A percentile compares a stretch with the other conserved stretches of the same genome.
Evolutionary conservation across 2,113 vertebrate genomes (phyloP).

Genomic region (Phoenicopterus ruber): DNA sequence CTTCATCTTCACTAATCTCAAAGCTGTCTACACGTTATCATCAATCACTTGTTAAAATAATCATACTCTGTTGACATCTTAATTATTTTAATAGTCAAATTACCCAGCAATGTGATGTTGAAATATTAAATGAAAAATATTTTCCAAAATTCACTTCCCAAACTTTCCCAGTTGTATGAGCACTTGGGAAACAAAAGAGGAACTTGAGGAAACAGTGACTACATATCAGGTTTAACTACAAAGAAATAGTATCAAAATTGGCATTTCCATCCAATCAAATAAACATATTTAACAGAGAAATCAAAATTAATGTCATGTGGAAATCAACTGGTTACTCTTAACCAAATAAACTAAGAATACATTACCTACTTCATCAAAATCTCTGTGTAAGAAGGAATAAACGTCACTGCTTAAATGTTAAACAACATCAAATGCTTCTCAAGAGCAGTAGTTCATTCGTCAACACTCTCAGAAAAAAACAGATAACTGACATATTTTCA

Average conservation of each 20-base stretch:
- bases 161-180: background rate
- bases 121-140: background rate
- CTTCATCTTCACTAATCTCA: background rate
- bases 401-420: background rate
- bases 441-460: background rate
- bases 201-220: background rate
- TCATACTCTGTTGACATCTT: background rate
- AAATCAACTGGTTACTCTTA: background rate
- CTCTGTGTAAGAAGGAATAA: background rate
- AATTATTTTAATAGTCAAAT: slow-evolving; percentile 23
- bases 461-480: background rate
- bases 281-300: background rate
- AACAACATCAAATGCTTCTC: background rate
- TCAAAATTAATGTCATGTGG: background rate
- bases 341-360: background rate
- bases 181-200: background rate
- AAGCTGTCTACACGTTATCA: background rate
- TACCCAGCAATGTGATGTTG: background rate
- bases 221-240: background rate
- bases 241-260: background rate
- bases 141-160: slow-evolving; percentile 3
- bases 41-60: slow-evolving; percentile 25
- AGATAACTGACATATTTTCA: background rate
- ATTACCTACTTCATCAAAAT: background rate
- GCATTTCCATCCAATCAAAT: background rate